Evolutionary conservation across 2,888 invertebrate species (phyloP).

Genomic region (Megastigmus dorsalis): DNA sequence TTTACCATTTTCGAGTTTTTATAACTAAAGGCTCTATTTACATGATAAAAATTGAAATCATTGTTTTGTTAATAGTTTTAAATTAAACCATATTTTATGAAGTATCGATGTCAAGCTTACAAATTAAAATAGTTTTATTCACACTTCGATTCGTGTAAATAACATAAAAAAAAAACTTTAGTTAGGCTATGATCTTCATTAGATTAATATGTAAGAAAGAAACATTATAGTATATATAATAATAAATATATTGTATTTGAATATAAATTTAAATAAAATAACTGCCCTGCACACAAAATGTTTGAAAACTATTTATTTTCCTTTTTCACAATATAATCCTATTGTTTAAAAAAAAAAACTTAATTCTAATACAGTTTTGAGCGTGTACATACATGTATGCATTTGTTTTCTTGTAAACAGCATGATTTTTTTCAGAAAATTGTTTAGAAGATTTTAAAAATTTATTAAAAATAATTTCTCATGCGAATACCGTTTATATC

Average conservation of each 20-base stretch:
- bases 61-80: constrained; percentile 31
- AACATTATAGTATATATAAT: constrained; percentile 37
- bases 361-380: too few relatives aligned
- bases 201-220: constrained; percentile 21
- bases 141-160: constrained; percentile 50
- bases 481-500: too few relatives aligned
- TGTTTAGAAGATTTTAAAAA: too few relatives aligned
- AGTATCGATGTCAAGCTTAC: constrained; percentile 11
- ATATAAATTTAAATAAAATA: constrained; percentile 50
- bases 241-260: constrained; percentile 47
- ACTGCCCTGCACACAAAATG: constrained; percentile 25
- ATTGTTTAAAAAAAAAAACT: too few relatives aligned
- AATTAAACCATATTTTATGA: constrained; percentile 18
- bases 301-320: background rate
- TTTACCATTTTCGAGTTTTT: constrained; percentile 37
- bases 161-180: constrained; percentile 47
- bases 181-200: constrained; percentile 41
- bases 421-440: too few relatives aligned
- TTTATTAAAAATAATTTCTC: too few relatives aligned
- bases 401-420: too few relatives aligned
- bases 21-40: constrained; percentile 22
- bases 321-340: too few relatives aligned
- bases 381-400: too few relatives aligned
- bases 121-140: constrained; percentile 26
- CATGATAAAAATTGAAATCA: constrained; percentile 33